Evolutionary conservation across 2,113 vertebrate genomes (phyloP), one percentile per base, ranked within the genome.

Genomic region (Stegastes partitus): DNA sequence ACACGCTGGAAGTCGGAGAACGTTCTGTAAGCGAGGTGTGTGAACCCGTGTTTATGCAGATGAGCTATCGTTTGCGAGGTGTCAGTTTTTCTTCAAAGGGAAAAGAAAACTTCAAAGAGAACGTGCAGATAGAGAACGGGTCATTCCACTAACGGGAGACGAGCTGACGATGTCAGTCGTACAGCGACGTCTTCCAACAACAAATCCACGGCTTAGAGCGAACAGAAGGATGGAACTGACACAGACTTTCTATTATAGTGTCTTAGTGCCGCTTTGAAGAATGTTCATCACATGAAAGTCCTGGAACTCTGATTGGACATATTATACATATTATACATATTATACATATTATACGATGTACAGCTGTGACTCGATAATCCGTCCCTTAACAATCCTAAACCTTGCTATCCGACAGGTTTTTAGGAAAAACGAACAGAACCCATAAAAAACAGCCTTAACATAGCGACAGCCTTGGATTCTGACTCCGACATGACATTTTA

Each of bases 51-150:
- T 74, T 83, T 76, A 91, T 90, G 83, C 86, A 82, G 78, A 77
- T 83, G 81, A 85, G 76, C 34, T 62, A 79, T 77, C 59, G 65
- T 87, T 87, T 82, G 44, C 70, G 49, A 75, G 19, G 62, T 93
- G 90, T 85, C 84, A 70, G 64, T 87, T 89, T 88, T 73, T 88
- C 80, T 89, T 87, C 87, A 85, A 90, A 85, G 78, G 65, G 50
- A 82, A 68, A 65, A 25, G 61, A 22, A 68, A 54, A 83, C 80
- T 78, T 89, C 87, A 90, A 89, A 91, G 82, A 62, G 53, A 67
- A 53, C 49, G 56, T 23, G 57, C 68, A 68, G 14, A 74, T 26
- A 58, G 83, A 31, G 69, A 85, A 87, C 57, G 73, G 79, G 77
- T 86, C 80, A 88, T 79, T 78, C 66, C 69, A 68, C 73, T 72